phyloP scores from a whole-genome alignment of 37 sponge, comb jelly and placozoan species.

The Agelas oroides region DNA sequence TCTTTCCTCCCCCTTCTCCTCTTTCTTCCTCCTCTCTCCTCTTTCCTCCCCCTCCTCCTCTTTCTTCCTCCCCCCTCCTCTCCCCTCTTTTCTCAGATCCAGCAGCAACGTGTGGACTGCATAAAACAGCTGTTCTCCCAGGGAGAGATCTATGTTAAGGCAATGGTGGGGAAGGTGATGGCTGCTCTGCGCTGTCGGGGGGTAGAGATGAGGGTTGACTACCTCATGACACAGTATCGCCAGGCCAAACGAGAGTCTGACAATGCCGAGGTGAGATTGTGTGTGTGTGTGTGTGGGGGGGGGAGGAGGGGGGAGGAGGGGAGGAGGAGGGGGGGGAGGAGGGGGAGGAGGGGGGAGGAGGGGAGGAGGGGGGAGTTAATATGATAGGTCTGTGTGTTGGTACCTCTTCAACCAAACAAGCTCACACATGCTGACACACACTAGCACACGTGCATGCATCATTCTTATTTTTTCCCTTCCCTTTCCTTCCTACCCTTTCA shows the following conservation, averaged over 20 bases:
- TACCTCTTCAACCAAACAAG: too few species aligned
- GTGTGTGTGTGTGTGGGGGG: too few species aligned
- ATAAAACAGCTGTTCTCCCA: neutral
- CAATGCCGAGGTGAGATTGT: conserved; percentile 31
- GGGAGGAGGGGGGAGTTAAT: too few species aligned
- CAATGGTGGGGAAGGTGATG: neutral
- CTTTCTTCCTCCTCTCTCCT: neutral
- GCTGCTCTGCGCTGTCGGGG: conserved; percentile 1
- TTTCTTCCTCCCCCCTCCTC: too few species aligned
- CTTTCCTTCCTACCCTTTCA: neutral
- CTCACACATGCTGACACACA: neutral
- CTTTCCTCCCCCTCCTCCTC: too few species aligned
- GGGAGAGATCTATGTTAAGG: neutral
- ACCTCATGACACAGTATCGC: conserved; percentile 11
- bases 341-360: too few species aligned
- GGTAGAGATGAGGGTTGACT: conserved; percentile 13
- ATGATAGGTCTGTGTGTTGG: too few species aligned
- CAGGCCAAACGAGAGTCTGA: conserved; percentile 25
- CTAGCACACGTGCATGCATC: neutral
- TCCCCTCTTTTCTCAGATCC: conserved; percentile 10
- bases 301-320: too few species aligned
- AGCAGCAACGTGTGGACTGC: conserved; percentile 48
- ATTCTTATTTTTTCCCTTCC: neutral
- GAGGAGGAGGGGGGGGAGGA: too few species aligned
- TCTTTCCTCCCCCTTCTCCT: too few species aligned